These are phyloP conservation scores for Brienomyrus brachyistius DNA, from an alignment of 2,113 vertebrate genomes.

Conservation along the genomic window DNA sequence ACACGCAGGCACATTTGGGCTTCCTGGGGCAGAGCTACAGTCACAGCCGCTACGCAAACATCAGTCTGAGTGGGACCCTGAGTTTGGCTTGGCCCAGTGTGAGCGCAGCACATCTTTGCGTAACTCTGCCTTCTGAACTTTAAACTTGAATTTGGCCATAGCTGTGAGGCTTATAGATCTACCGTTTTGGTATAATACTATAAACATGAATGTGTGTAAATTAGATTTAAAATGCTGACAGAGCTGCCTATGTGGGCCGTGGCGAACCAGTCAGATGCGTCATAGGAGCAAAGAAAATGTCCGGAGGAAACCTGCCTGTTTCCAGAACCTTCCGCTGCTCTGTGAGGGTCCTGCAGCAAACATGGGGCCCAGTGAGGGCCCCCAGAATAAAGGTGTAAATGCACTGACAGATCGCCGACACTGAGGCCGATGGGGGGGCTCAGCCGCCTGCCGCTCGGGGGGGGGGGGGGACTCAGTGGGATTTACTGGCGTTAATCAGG, in stretches of 20 bases:
- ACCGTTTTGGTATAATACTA: neutral
- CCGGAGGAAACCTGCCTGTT: neutral
- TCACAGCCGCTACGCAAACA: neutral
- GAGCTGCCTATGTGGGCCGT: neutral
- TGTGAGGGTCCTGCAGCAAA: neutral
- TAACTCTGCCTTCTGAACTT: neutral
- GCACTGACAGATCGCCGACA: neutral
- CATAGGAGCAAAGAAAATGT: neutral
- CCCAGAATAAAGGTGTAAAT: neutral
- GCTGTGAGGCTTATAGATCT: neutral
- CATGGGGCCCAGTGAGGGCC: neutral
- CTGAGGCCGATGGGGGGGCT: neutral
- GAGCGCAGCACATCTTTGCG: neutral
- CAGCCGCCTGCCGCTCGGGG: neutral
- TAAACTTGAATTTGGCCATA: neutral
- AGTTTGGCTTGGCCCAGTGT: neutral
- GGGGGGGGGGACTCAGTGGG: neutral
- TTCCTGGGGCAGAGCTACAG: neutral
- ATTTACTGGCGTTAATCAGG: neutral
- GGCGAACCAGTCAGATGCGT: neutral
- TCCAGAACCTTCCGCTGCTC: neutral
- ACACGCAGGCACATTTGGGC: neutral
- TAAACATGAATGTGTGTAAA: neutral
- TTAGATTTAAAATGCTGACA: neutral
- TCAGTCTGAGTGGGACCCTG: neutral